Evolutionary conservation across 2,888 invertebrate species (phyloP), one percentile per base, ranked within the genome.

Genomic region (Teinopalpus imperialis): DNA sequence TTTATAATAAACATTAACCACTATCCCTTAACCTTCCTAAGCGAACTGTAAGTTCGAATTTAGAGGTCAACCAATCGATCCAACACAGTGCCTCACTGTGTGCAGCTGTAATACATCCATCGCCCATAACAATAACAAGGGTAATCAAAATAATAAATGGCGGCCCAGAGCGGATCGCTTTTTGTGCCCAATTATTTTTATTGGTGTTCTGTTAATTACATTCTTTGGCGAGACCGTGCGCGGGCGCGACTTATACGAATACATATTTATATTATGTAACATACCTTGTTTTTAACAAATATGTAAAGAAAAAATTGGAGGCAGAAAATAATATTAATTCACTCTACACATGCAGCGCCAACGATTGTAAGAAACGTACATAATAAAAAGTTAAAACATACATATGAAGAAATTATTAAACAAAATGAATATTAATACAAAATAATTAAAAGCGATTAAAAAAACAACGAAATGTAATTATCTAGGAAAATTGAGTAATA

Each of bases 161-260:
- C 72, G 69, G 72, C 61, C 63, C 69, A 61, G 68, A 70, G 70
- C 74, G 71, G 69, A 78, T 76, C 69, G 75, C 66, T 76, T 80
- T 81, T 82, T 78, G 77, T 77, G 67, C 63, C 70, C 81, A 81
- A 82, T 85, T 82, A 82, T 81, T 82, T 85, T 82, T 85, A 85
- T 82, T 81, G 77, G 73, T 76, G 77, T 75, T 75, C 75, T 63
- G 74, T 77, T 83, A 83, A 85, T 83, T 82, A 78, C 81, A 78
- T 82, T 82, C 81, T 75, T 75, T 73, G 71, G 72, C 69, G 68
- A 72, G 67, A 61, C 63, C 63, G 63, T 62, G 63, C 63, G 64
- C 63, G 55, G 57, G 59, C 66, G 64, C 63, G 59, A 54, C 61
- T 60, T 55, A 55, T 54, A 48, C 47, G 59, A 69, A 64, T 60